Evolutionary conservation across 1,140 invertebrate species (phyloP).

Genomic region (Mizuhopecten yessoensis): DNA sequence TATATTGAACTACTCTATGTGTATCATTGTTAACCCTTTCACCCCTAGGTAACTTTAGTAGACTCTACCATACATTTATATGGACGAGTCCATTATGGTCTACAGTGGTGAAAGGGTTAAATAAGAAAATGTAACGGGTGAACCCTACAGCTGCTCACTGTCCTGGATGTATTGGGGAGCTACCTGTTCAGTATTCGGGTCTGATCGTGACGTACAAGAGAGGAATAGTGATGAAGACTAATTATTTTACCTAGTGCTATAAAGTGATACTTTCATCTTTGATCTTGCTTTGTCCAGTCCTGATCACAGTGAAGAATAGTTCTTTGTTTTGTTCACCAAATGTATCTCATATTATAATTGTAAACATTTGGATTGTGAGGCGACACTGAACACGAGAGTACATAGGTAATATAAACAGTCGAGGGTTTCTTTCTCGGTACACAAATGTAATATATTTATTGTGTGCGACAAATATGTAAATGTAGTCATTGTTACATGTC

Average conservation of each 20-base stretch:
- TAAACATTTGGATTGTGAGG: neutral
- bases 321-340: neutral
- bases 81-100: too few species aligned
- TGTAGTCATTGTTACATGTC: neutral
- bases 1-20: too few species aligned
- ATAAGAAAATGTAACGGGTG: neutral
- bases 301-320: neutral
- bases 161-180: neutral
- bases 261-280: constrained; percentile 23
- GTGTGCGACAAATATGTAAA: neutral
- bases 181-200: neutral
- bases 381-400: neutral
- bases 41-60: too few species aligned
- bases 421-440: neutral
- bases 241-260: neutral
- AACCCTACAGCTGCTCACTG: neutral
- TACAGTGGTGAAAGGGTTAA: too few species aligned
- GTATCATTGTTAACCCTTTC: too few species aligned
- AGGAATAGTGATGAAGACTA: too few species aligned
- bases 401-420: neutral
- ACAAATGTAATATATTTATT: constrained; percentile 10
- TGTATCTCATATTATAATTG: neutral
- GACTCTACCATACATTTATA: too few species aligned
- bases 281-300: constrained; percentile 24
- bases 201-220: neutral